phyloP scores from a whole-genome alignment of 2,888 invertebrate species.

The Neoitamus cyanurus region DNA sequence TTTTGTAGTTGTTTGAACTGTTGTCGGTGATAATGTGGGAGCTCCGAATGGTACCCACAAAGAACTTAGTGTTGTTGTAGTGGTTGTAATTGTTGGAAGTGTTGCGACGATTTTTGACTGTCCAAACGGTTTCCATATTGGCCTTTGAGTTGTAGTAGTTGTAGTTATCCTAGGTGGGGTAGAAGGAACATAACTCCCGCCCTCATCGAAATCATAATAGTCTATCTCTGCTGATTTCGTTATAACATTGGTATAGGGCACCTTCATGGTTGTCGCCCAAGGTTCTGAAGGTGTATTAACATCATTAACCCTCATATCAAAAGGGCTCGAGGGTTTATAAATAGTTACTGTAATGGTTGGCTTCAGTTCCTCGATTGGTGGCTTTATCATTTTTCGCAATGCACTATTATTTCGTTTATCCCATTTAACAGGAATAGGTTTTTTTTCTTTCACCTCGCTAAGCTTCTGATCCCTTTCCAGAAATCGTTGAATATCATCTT shows the following conservation, averaged over 20 bases:
- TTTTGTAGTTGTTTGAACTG: neutral
- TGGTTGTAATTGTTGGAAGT: neutral
- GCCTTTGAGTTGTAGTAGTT: neutral
- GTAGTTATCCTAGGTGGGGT: neutral
- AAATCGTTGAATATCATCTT: constrained; percentile 32
- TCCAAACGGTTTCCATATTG: neutral
- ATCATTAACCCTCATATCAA: neutral
- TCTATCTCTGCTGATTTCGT: neutral
- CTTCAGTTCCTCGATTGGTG: neutral
- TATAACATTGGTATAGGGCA: neutral
- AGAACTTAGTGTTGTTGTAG: neutral
- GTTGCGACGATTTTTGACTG: neutral
- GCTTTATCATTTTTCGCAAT: neutral
- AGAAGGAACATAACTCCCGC: neutral
- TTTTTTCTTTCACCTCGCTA: neutral
- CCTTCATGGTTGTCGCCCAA: neutral
- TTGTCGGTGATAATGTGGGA: neutral
- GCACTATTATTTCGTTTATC: neutral
- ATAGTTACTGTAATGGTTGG: constrained; percentile 11
- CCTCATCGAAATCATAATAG: neutral
- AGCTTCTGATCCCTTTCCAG: neutral
- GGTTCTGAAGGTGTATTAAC: neutral
- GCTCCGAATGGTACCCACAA: neutral
- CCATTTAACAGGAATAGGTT: neutral
- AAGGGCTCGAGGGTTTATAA: neutral